A percentile compares a stretch with the other conserved stretches of the same genome.
Evolutionary conservation across 2,888 invertebrate genomes (phyloP).

Genomic region (Eubasilissa splendida): DNA sequence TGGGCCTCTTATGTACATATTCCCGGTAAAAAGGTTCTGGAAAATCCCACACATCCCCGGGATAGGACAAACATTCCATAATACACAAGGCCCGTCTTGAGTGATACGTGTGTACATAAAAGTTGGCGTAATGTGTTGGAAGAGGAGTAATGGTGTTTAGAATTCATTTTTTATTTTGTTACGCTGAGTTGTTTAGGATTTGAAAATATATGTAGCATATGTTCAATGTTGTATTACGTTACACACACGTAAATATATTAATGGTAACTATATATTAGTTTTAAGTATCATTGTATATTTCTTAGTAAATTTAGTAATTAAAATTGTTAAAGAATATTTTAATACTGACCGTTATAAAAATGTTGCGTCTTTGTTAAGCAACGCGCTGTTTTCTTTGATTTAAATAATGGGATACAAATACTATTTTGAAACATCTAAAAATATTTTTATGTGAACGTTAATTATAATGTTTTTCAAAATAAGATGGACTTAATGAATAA

Average conservation of each 20-base stretch:
- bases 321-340: not conserved
- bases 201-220: conserved; percentile 20
- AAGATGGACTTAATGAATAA: too few relatives aligned
- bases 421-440: too few relatives aligned
- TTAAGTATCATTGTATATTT: too few relatives aligned
- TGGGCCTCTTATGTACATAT: conserved; percentile 51
- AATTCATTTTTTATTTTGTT: conserved; percentile 33
- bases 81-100: conserved; percentile 31
- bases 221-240: too few relatives aligned
- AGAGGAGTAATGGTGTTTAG: conserved; percentile 41
- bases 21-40: conserved; percentile 15
- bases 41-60: conserved; percentile 24
- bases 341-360: too few relatives aligned
- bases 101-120: conserved; percentile 48
- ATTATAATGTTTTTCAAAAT: too few relatives aligned
- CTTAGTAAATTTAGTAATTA: not conserved
- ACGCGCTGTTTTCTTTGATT: too few relatives aligned
- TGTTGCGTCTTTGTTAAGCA: too few relatives aligned
- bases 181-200: conserved; percentile 5
- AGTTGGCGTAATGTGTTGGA: conserved; percentile 44
- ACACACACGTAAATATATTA: too few relatives aligned
- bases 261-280: too few relatives aligned
- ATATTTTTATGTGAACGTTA: too few relatives aligned
- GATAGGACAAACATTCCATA: conserved; percentile 45
- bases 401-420: too few relatives aligned